Conservation (phyloP, 92 coral and sea anemone genomes). For the Plumapathes pennacea region DNA sequence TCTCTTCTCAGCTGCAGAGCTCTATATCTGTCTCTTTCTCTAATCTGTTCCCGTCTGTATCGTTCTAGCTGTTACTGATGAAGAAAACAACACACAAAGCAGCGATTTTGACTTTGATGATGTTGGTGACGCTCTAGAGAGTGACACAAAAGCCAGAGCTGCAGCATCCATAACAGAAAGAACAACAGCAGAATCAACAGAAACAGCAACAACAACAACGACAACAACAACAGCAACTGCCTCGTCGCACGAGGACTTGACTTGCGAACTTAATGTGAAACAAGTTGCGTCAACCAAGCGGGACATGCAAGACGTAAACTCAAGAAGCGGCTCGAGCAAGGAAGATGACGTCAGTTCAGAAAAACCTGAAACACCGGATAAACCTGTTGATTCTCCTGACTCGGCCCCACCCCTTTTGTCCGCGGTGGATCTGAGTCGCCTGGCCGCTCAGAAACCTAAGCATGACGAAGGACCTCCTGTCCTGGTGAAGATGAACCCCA, state of each 20-base stretch:
- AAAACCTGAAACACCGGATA: slow-evolving; percentile 7
- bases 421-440: slow-evolving; percentile 77
- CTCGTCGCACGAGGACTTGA: not conserved
- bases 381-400: slow-evolving; percentile 24
- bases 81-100: slow-evolving; percentile 39
- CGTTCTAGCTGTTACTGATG: slow-evolving; percentile 10
- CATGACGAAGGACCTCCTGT: slow-evolving; percentile 84
- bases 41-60: not conserved
- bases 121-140: slow-evolving; percentile 54
- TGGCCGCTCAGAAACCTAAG: slow-evolving; percentile 83
- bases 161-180: not conserved
- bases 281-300: no score
- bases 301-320: no score
- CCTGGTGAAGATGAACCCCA: slow-evolving; percentile 65
- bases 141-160: no score
- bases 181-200: not conserved
- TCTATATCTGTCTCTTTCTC: not conserved
- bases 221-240: not conserved
- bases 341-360: slow-evolving; percentile 2
- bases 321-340: not conserved
- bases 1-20: no score
- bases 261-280: not conserved
- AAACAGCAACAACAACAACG: not conserved
- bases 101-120: slow-evolving; percentile 78
- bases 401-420: slow-evolving; percentile 81